phyloP scores from a whole-genome alignment of 1,140 invertebrate species.

The Hycleus phaleratus region DNA sequence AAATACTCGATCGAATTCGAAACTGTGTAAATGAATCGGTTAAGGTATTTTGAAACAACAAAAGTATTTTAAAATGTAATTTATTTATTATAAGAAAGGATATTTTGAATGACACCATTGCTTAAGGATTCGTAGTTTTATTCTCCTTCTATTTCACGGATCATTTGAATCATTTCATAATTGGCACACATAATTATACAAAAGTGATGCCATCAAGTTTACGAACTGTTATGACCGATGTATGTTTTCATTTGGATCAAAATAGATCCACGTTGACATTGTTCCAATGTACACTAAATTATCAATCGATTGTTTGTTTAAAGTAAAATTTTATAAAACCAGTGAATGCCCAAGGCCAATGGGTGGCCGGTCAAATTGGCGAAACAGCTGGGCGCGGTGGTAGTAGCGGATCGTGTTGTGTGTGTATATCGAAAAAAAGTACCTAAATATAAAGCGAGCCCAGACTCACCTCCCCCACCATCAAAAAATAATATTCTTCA shows the following conservation, averaged over 20 bases:
- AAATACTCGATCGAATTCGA: too few relatives aligned
- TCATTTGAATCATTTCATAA: too few relatives aligned
- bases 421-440: conserved; percentile 8
- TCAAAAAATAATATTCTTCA: conserved; percentile 1
- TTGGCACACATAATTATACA: neutral
- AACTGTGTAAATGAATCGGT: too few relatives aligned
- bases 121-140: neutral
- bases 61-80: conserved; percentile 23
- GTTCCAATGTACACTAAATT: too few relatives aligned
- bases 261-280: too few relatives aligned
- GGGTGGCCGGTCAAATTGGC: neutral
- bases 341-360: neutral
- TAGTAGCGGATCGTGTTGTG: too few relatives aligned
- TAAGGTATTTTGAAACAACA: neutral
- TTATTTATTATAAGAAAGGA: conserved; percentile 25
- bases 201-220: conserved; percentile 20
- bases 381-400: conserved; percentile 18
- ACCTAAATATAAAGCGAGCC: conserved; percentile 24
- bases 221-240: conserved; percentile 9
- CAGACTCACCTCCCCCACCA: conserved; percentile 13
- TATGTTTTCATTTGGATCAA: too few relatives aligned
- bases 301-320: too few relatives aligned
- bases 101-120: conserved; percentile 22
- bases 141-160: too few relatives aligned
- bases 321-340: too few relatives aligned